Evolutionary conservation across 2,113 vertebrate species (phyloP).

Genomic region (Panthera uncia): DNA sequence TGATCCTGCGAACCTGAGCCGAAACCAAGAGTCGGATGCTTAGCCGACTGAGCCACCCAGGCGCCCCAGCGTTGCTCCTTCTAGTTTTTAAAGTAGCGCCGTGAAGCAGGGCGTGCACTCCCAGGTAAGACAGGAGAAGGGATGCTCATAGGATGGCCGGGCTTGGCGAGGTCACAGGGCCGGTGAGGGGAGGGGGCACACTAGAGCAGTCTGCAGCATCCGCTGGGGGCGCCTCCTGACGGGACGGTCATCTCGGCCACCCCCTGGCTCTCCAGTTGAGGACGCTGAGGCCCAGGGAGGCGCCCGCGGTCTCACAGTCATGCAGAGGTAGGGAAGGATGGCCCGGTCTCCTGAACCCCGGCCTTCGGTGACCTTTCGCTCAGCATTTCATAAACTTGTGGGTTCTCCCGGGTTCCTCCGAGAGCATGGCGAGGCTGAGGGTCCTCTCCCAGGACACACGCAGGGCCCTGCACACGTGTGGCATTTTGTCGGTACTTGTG

Average conservation of each 20-base stretch:
- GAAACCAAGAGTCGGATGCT: no score
- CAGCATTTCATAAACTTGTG: background rate
- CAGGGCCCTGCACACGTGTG: background rate
- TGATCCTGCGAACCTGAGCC: no score
- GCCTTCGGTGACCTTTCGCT: background rate
- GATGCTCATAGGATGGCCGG: fast-evolving
- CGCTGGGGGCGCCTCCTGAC: fast-evolving
- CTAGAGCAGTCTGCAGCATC: no score
- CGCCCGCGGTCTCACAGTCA: fast-evolving
- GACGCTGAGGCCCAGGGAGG: background rate
- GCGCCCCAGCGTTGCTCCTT: background rate
- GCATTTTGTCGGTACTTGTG: background rate
- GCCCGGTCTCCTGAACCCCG: background rate
- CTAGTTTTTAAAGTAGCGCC: background rate
- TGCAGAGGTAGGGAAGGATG: background rate
- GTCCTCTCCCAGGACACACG: background rate
- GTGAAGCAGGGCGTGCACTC: background rate
- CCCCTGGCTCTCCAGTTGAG: background rate
- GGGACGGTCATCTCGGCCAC: background rate
- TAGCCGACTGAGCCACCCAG: no score
- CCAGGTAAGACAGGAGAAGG: background rate
- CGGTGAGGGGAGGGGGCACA: no score
- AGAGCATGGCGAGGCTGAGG: background rate
- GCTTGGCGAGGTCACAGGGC: fast-evolving
- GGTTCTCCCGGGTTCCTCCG: background rate